Evolutionary conservation across 1,140 invertebrate genomes (phyloP).

Genomic region (Anastrepha obliqua): DNA sequence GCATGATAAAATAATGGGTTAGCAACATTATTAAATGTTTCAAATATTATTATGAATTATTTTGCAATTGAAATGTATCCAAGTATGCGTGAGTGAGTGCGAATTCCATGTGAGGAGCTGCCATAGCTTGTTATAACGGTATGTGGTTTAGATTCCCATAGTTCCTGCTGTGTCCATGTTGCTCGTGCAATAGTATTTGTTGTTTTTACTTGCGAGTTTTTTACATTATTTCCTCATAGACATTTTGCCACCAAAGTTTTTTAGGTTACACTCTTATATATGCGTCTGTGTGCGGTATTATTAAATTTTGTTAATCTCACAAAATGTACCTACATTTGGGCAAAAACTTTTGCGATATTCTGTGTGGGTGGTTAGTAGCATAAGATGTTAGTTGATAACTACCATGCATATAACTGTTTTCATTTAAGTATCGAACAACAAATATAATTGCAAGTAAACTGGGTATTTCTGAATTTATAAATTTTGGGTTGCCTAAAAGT

Average conservation of each 20-base stretch:
- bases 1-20: conserved; percentile 50
- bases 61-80: conserved; percentile 1
- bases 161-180: background rate
- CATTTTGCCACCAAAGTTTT: conserved; percentile 1
- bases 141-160: conserved; percentile 28
- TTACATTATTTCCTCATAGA: background rate
- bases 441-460: no score
- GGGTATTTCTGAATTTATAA: no score
- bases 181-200: background rate
- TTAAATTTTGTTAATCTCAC: conserved; percentile 4
- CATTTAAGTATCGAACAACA: no score
- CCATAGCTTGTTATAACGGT: conserved; percentile 32
- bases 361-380: background rate
- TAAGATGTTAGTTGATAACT: background rate
- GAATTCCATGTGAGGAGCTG: background rate
- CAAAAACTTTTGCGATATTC: background rate
- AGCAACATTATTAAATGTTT: conserved; percentile 52
- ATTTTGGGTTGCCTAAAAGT: no score
- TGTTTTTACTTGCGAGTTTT: background rate
- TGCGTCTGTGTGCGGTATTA: background rate
- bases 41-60: conserved; percentile 48
- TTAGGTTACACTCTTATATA: background rate
- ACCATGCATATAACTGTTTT: no score
- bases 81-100: background rate
- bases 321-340: background rate